These are phyloP conservation scores for Chesias legatella DNA, from an alignment of 2,888 invertebrate species.

Conservation along the genomic window DNA sequence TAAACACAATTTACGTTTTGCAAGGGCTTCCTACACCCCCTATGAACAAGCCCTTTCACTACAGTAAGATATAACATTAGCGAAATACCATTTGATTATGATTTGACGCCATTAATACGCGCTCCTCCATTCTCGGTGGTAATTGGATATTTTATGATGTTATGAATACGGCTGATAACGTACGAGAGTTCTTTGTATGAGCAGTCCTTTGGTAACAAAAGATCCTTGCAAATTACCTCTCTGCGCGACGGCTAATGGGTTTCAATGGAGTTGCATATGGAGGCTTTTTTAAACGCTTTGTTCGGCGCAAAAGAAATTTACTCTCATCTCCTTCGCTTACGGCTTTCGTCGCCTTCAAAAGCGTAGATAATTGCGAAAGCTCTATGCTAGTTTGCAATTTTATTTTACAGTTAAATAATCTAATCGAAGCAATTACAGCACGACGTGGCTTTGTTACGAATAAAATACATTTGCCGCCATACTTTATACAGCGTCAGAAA, in stretches of 20 bases:
- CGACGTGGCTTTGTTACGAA: slow-evolving; percentile 14
- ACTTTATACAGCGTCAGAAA: slow-evolving; percentile 22
- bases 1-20: too few species aligned
- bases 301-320: slow-evolving; percentile 69
- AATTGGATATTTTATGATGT: slow-evolving; percentile 62
- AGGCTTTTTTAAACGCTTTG: slow-evolving; percentile 70
- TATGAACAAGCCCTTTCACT: slow-evolving; percentile 16
- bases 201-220: slow-evolving; percentile 64
- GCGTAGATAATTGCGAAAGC: slow-evolving; percentile 54
- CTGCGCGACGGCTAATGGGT: slow-evolving; percentile 66
- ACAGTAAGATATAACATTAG: slow-evolving; percentile 35
- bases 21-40: too few species aligned
- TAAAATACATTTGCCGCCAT: slow-evolving; percentile 26
- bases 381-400: slow-evolving; percentile 42
- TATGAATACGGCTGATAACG: slow-evolving; percentile 59
- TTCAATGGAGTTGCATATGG: slow-evolving; percentile 71
- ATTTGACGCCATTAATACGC: slow-evolving; percentile 52
- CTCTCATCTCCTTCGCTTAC: slow-evolving; percentile 55
- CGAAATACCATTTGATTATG: slow-evolving; percentile 49
- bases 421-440: slow-evolving; percentile 28
- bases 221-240: slow-evolving; percentile 69
- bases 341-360: slow-evolving; percentile 59
- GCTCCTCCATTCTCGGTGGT: slow-evolving; percentile 41
- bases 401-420: slow-evolving; percentile 16
- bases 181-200: slow-evolving; percentile 54